Evolutionary conservation across 2,888 invertebrate species (phyloP), one percentile per base, ranked within the genome.

Genomic region (Atethmia centrago): DNA sequence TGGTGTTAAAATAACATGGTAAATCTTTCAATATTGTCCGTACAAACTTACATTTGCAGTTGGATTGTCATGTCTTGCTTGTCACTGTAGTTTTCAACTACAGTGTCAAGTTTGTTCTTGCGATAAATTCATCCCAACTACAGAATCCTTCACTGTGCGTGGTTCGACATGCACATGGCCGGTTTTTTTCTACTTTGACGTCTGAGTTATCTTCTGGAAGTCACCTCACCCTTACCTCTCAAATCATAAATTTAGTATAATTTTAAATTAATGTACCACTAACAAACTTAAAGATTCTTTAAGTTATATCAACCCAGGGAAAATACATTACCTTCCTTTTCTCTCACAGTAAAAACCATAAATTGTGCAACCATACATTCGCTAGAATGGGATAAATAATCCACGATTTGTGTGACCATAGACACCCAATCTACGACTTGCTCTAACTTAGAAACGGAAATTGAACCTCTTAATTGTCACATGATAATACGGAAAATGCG

Each of bases 401-500:
- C 16, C 25, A 71, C 19, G 21, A 61, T 56, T 67, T 47, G 62
- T 62, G 9, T n/a, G 49, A 65, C 14, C 19, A 36, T 21, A 28
- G 49, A 47, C 45, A 62, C 51, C 10, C 28, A 21, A 40, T 79
- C 40, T 62, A 65, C 8, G n/a, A 51, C 10, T 42, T 51, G 55
- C 14, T 55, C 25, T 73, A 61, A 62, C 74, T 61, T 36, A 51
- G 10, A 79, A 55, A 69, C 71, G 74, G 86, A 85, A 85, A 85
- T 77, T 25, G n/a, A 73, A 62, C 31, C 63, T 49, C 28, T 55
- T 74, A 83, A 80, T 74, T 83, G 72, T 77, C 74, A 79, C 58
- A 40, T 67, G 28, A 72, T 75, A 72, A 77, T n/a, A n/a, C n/a
- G n/a, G n/a, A n/a, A n/a, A n/a, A n/a, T n/a, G n/a, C n/a, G n/a